Percentiles rank a stretch among this genome's conserved stretches.
phyloP scores from a whole-genome alignment of 2,888 invertebrate species.

The Plemyria rubiginata region DNA sequence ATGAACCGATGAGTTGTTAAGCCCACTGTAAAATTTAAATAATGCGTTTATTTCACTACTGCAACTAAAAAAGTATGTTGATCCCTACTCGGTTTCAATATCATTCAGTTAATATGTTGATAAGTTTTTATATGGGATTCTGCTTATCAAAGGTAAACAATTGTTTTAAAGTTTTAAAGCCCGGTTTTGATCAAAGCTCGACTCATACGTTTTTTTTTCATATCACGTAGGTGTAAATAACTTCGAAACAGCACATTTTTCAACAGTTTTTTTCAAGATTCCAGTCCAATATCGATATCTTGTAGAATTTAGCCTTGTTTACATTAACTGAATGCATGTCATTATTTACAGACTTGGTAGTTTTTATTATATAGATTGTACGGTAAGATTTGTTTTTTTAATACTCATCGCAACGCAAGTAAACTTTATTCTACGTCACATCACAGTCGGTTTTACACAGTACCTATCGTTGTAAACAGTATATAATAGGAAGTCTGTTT shows the following conservation, averaged over 20 bases:
- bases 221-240: background rate
- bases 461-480: constrained; percentile 55
- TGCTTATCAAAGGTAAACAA: background rate
- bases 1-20: too few relatives aligned
- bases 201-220: background rate
- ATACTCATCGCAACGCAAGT: constrained; percentile 71
- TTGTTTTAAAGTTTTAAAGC: background rate
- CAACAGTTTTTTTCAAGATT: background rate
- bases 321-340: constrained; percentile 16
- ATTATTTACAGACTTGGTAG: constrained; percentile 42
- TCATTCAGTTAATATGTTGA: background rate
- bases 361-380: constrained; percentile 45
- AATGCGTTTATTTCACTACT: too few relatives aligned
- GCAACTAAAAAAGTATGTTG: too few relatives aligned
- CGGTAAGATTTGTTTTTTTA: constrained; percentile 56
- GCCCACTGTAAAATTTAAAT: too few relatives aligned
- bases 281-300: background rate
- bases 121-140: too few relatives aligned
- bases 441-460: constrained; percentile 69
- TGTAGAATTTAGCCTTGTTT: background rate
- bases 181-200: background rate
- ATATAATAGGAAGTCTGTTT: constrained; percentile 70
- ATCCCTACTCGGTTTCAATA: background rate
- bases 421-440: constrained; percentile 65
- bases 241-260: background rate